Percentiles rank a stretch among this genome's conserved stretches.
phyloP scores from a whole-genome alignment of 2,888 invertebrate genomes.

The Lasius platythorax region DNA sequence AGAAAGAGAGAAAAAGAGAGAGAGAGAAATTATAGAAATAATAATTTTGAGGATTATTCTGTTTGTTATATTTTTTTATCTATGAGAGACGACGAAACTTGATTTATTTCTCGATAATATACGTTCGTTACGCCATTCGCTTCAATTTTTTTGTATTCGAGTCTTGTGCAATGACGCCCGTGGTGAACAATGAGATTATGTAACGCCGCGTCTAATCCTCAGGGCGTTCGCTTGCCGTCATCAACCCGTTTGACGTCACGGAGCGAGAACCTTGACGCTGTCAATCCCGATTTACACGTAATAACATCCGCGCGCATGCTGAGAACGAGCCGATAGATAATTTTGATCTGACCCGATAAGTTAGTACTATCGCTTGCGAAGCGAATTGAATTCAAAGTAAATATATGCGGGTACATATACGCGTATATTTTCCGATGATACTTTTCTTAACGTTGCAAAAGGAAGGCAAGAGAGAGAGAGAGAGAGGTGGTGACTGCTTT shows the following conservation, averaged over 20 bases:
- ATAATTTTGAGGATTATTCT: background rate
- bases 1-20: background rate
- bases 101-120: background rate
- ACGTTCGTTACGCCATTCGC: background rate
- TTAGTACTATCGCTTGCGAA: background rate
- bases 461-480: background rate
- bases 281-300: conserved; percentile 57
- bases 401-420: background rate
- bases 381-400: conserved; percentile 51
- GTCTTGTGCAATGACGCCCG: background rate
- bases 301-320: conserved; percentile 37
- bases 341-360: conserved; percentile 55
- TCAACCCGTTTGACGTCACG: conserved; percentile 25
- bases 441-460: background rate
- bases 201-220: conserved; percentile 43
- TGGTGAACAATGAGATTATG: conserved; percentile 45
- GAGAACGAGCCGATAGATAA: conserved; percentile 45
- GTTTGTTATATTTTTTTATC: background rate
- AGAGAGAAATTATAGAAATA: too few relatives aligned
- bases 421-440: background rate
- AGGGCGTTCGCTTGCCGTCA: conserved; percentile 21
- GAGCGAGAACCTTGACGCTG: conserved; percentile 44
- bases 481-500: background rate
- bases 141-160: background rate
- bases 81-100: background rate